Evolutionary conservation across 2,797 vertebrate species (phyloP), one percentile per base, ranked within the genome.

Genomic region (Rhodeus uyekii): DNA sequence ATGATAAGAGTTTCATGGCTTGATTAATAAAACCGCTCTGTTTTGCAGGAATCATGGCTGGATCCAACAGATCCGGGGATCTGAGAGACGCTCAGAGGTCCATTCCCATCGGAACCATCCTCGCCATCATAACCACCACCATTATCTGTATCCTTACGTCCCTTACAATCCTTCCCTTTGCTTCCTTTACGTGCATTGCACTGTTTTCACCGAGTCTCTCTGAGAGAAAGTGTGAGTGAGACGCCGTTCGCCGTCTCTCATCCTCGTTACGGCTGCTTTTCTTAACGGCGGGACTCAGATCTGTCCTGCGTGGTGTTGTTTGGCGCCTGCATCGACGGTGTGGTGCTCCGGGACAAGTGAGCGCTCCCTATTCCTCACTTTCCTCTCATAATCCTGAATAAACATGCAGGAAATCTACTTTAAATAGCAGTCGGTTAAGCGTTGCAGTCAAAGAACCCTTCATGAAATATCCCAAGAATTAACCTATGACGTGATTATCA

Each of bases 11-110:
- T 38, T 46, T 19, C 7, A 12, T 48, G 22, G 2, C 24, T 8
- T 22, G 34, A 38, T 50, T 29, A 2, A 27, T 38, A 36, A 65
- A 36, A 36, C 5, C 42, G 3, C 4, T 84, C 10, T 63, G 34
- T 78, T 63, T 32, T 78, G 13, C 87, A 99, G 97, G 97, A 60
- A 99, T 99, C 88, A 99, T 99, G 97, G 97, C 97, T 1, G 97
- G 97, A 78, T 98, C 97, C 48, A 99, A 99, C 93, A 93, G 97
- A 61, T 99, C 97, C 0, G 97, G 97, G 76, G 97, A 99, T 91
- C 90, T 99, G 86, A 93, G 93, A 84, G 97, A 99, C 14, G 97
- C 97, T 34, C 97, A 99, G 91, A 97, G 95, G 90, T 98, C 97
- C 61, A 98, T 99, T 89, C 97, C 97, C 82, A 94, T 96, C 0